Percentiles rank a stretch among this genome's conserved stretches.
Evolutionary conservation across 2,888 invertebrate genomes (phyloP).

Genomic region (Augochlorella aurata): DNA sequence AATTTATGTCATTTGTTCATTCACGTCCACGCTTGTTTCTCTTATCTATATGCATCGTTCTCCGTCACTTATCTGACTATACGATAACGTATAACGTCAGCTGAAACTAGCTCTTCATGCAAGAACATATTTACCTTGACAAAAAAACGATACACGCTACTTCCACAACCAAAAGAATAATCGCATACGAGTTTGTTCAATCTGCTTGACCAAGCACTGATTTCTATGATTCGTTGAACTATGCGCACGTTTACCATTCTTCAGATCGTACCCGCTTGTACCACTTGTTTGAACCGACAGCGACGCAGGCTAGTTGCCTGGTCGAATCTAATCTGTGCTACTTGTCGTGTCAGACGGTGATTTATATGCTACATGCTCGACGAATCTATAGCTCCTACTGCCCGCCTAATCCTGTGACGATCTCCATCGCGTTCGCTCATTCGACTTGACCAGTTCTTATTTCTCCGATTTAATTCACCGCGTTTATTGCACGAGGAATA

Average conservation of each 20-base stretch:
- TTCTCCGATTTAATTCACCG: not conserved
- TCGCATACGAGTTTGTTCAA: no score
- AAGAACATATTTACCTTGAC: no score
- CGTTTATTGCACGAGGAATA: not conserved
- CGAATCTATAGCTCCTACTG: not conserved
- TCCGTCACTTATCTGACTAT: no score
- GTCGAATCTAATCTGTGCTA: not conserved
- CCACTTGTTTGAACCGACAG: not conserved
- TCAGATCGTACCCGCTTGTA: constrained; percentile 1
- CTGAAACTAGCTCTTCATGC: no score
- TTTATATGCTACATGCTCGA: not conserved
- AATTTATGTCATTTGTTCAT: not conserved
- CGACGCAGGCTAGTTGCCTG: not conserved
- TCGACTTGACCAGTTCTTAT: not conserved
- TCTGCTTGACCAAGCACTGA: not conserved
- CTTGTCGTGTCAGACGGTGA: constrained; percentile 1
- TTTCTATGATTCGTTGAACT: not conserved
- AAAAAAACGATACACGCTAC: no score
- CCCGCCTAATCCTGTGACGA: not conserved
- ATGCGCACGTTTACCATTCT: not conserved
- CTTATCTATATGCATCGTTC: no score
- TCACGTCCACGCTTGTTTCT: not conserved
- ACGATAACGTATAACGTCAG: no score
- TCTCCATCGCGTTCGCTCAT: not conserved
- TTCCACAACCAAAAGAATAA: no score